Evolutionary conservation across 2,797 vertebrate genomes (phyloP).

Genomic region (Pelobates cultripes): DNA sequence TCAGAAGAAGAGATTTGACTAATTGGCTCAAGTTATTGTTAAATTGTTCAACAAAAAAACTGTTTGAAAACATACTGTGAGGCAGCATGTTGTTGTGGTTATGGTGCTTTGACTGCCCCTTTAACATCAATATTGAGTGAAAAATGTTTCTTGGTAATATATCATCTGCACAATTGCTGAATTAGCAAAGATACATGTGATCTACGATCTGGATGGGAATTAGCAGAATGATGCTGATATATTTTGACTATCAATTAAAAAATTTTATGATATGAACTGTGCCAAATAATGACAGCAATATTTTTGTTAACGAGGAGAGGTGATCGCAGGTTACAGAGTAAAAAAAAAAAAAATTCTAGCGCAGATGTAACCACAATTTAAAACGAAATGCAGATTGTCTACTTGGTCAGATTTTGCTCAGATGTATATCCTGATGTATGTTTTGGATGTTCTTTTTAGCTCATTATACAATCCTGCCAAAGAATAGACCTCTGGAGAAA

Average conservation of each 20-base stretch:
- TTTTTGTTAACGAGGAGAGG: neutral
- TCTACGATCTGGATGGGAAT: neutral
- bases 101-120: no score
- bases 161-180: no score
- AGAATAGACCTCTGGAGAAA: conserved; percentile 37
- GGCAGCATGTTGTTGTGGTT: no score
- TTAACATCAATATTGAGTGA: no score
- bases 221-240: neutral
- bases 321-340: neutral
- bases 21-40: no score
- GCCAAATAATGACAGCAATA: neutral
- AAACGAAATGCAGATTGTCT: conserved; percentile 1
- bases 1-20: no score
- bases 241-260: neutral
- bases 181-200: neutral
- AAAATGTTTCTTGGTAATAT: no score
- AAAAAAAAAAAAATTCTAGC: neutral
- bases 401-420: conserved; percentile 10
- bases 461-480: conserved; percentile 37
- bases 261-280: neutral
- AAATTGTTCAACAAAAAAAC: no score
- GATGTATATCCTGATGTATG: conserved; percentile 31
- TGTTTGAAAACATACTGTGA: no score
- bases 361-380: neutral
- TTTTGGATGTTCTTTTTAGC: conserved; percentile 33